A percentile compares a stretch with the other conserved stretches of the same genome.
These are phyloP conservation scores for Tachuris rubrigastra DNA, from an alignment of 2,113 vertebrate species.

Conservation along the genomic window DNA sequence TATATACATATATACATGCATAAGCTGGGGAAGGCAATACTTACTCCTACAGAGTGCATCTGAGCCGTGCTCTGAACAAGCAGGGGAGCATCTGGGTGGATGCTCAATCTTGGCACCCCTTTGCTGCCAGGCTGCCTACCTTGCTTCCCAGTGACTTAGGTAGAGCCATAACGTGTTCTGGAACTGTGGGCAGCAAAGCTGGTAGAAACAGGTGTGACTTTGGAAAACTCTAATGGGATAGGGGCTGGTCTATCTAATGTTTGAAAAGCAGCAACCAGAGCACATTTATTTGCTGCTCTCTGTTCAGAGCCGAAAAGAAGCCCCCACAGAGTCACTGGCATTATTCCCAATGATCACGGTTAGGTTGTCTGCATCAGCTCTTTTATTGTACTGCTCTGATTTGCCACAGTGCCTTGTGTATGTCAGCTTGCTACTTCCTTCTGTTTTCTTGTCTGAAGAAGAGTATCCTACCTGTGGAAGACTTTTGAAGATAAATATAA, in stretches of 20 bases:
- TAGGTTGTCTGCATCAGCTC: neutral
- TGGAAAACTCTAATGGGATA: neutral
- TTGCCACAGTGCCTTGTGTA: neutral
- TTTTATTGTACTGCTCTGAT: neutral
- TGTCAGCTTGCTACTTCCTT: neutral
- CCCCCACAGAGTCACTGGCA: neutral
- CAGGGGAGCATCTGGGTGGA: neutral
- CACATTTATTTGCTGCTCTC: neutral
- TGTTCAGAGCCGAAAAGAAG: neutral
- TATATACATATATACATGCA: neutral
- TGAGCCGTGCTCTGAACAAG: neutral
- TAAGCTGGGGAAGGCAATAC: neutral
- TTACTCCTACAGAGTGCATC: neutral
- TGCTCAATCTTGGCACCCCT: fast-evolving
- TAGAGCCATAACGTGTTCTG: neutral
- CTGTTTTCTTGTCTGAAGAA: neutral
- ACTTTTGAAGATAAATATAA: neutral
- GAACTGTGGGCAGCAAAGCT: neutral
- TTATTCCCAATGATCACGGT: neutral
- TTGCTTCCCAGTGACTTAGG: fast-evolving
- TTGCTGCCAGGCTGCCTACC: neutral
- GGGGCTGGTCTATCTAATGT: neutral
- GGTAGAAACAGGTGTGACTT: neutral
- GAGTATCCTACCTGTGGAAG: neutral
- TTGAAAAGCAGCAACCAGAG: neutral